Evolutionary conservation across 2,797 vertebrate genomes (phyloP).

Genomic region (Pangasius macronema): DNA sequence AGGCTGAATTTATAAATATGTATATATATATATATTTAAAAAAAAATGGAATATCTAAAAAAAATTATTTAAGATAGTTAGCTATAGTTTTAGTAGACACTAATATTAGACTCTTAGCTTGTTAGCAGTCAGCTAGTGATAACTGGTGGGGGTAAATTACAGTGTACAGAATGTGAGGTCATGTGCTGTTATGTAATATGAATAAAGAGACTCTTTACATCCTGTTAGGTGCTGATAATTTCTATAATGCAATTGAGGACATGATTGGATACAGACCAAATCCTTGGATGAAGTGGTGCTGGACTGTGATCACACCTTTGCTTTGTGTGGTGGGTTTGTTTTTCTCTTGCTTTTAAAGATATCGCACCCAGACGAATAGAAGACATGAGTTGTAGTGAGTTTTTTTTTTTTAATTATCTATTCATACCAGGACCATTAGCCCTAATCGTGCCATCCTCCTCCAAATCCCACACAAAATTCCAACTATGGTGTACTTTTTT

Average conservation of each 20-base stretch:
- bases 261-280: constrained; percentile 99
- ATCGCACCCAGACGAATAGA: background rate
- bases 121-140: background rate
- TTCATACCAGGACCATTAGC: background rate
- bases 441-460: background rate
- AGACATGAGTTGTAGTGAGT: background rate
- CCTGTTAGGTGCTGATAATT: constrained; percentile 81
- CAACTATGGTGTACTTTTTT: constrained; percentile 5
- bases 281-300: constrained; percentile 99
- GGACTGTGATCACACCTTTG: constrained; percentile 89
- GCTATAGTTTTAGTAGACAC: background rate
- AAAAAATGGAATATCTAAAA: too few relatives aligned
- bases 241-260: constrained; percentile 96
- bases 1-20: too few relatives aligned
- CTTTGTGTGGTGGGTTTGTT: constrained; percentile 86
- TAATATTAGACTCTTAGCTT: background rate
- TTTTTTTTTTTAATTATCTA: background rate
- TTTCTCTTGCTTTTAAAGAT: background rate
- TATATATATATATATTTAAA: too few relatives aligned
- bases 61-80: background rate
- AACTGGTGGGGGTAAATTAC: background rate
- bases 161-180: background rate
- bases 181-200: background rate
- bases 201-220: constrained; percentile 10
- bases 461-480: constrained; percentile 12